Percentiles rank a stretch among this genome's conserved stretches.
phyloP scores from a whole-genome alignment of 2,888 invertebrate species.

The Yponomeuta cagnagella region DNA sequence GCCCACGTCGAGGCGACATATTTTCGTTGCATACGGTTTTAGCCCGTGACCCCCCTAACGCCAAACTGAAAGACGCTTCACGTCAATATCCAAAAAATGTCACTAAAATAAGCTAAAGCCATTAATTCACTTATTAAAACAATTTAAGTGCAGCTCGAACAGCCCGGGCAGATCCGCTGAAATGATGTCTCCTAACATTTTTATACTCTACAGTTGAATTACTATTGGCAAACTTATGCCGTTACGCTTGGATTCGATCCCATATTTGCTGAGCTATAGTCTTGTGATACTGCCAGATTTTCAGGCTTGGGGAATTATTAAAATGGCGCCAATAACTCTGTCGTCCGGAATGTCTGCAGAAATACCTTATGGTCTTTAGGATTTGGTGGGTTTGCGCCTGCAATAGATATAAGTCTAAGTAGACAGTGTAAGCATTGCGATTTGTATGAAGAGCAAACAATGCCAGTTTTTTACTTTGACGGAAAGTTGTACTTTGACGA shows the following conservation, averaged over 20 bases:
- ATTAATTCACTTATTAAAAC: background rate
- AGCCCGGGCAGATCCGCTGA: background rate
- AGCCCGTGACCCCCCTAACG: no score
- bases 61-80: no score
- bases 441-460: no score
- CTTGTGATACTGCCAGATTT: slow-evolving; percentile 13
- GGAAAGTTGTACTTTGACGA: no score
- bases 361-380: background rate
- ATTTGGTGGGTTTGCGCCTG: background rate
- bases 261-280: slow-evolving; percentile 12
- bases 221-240: slow-evolving; percentile 4
- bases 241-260: slow-evolving; percentile 12
- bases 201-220: background rate
- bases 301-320: slow-evolving; percentile 2
- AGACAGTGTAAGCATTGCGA: no score
- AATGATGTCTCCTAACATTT: slow-evolving; percentile 2
- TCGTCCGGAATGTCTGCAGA: background rate
- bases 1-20: no score
- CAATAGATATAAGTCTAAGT: no score
- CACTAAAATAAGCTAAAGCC: background rate
- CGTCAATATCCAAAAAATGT: background rate
- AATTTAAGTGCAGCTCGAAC: background rate
- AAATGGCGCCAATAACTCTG: slow-evolving; percentile 7
- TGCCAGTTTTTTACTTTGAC: no score
- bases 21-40: no score